These are phyloP conservation scores for Heliothis subflexa DNA, from an alignment of 1,140 invertebrate species.

Conservation along the genomic window DNA sequence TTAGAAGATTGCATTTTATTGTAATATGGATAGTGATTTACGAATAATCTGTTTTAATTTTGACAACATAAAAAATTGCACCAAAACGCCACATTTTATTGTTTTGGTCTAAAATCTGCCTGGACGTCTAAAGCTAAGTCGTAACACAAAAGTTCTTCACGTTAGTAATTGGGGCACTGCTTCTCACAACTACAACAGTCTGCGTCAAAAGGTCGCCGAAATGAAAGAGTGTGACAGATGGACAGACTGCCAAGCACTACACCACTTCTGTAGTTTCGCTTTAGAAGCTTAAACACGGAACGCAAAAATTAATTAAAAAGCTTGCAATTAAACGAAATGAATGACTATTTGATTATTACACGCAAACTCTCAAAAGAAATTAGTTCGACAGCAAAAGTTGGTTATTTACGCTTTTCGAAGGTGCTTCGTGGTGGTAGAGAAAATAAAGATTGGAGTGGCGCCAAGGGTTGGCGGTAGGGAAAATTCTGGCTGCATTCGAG, in stretches of 20 bases:
- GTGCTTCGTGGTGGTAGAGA: slow-evolving; percentile 59
- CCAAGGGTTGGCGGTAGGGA: slow-evolving; percentile 57
- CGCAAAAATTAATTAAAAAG: neutral
- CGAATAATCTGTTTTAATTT: no score
- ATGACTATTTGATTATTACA: slow-evolving; percentile 56
- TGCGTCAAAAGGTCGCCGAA: slow-evolving; percentile 25
- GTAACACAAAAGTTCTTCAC: slow-evolving; percentile 17
- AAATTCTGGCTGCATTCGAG: slow-evolving; percentile 60
- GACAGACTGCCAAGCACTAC: neutral
- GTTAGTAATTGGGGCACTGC: slow-evolving; percentile 19
- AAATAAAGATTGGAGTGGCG: slow-evolving; percentile 66
- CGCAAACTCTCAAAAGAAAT: slow-evolving; percentile 58
- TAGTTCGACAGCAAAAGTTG: slow-evolving; percentile 59
- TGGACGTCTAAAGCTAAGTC: no score
- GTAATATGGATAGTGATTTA: no score
- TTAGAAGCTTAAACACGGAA: neutral
- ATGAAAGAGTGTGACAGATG: slow-evolving; percentile 23
- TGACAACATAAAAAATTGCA: no score
- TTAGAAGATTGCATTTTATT: neutral
- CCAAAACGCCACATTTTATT: no score
- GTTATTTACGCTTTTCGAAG: slow-evolving; percentile 60
- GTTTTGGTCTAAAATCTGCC: no score
- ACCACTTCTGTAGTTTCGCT: neutral
- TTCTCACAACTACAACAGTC: slow-evolving; percentile 20
- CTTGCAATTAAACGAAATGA: neutral